A percentile compares a stretch with the other conserved stretches of the same genome.
Conservation (phyloP, 2,113 vertebrate species). For the Microcebus ravelobensis region DNA sequence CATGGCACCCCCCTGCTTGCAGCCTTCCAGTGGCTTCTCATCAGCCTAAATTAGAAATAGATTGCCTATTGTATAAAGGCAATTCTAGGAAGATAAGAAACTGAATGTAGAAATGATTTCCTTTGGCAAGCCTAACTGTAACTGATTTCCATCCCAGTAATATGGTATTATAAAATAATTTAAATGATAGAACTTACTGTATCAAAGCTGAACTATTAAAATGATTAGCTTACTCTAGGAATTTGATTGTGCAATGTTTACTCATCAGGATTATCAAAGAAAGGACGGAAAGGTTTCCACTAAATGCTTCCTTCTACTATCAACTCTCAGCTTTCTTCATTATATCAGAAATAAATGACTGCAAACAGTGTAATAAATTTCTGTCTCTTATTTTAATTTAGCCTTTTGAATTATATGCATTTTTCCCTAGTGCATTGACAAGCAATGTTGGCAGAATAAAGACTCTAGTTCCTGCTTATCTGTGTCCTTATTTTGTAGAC, state of each 20-base stretch:
- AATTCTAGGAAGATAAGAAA: neutral
- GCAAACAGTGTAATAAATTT: neutral
- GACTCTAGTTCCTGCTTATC: neutral
- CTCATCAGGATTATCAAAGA: neutral
- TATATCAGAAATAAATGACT: constrained; percentile 4
- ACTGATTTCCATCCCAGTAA: neutral
- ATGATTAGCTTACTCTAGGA: neutral
- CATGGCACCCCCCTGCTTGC: neutral
- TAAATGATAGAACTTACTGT: neutral
- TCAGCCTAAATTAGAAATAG: neutral
- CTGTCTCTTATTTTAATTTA: neutral
- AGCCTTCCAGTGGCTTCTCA: neutral
- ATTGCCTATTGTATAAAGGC: neutral
- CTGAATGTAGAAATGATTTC: neutral
- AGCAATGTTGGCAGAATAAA: neutral
- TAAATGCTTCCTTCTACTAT: neutral
- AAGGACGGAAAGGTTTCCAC: neutral
- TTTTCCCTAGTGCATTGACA: neutral
- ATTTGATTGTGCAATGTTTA: constrained; percentile 18
- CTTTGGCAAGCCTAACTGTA: neutral
- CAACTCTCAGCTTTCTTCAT: neutral
- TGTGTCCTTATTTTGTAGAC: neutral
- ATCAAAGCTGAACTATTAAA: constrained; percentile 28
- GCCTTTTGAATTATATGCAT: neutral
- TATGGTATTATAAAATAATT: neutral